Conservation (phyloP, 2,113 vertebrate genomes). For the Neotoma lepida region DNA sequence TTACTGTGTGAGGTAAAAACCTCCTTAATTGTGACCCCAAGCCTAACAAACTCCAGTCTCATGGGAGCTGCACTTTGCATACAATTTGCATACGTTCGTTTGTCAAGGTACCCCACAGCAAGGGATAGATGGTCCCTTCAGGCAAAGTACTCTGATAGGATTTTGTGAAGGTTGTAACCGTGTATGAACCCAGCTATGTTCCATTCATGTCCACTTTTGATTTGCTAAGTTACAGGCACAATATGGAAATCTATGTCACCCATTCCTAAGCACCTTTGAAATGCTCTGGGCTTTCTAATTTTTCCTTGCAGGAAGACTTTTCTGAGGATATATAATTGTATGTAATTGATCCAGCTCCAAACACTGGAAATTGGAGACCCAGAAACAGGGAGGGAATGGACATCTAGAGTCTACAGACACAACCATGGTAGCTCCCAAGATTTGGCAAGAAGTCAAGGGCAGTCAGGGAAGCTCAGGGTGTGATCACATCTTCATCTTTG, state of each 20-base stretch:
- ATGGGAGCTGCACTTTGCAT: not conserved
- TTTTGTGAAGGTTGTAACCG: not conserved
- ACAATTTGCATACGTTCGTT: not conserved
- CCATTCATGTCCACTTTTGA: rapidly evolving
- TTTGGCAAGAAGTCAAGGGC: not conserved
- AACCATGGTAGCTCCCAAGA: not conserved
- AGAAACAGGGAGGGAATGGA: no score
- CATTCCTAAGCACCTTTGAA: constrained; percentile 10
- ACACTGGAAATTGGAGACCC: not conserved
- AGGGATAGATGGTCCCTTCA: not conserved
- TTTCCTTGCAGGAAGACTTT: not conserved
- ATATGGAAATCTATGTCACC: not conserved
- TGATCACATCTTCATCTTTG: not conserved
- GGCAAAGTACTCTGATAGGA: not conserved
- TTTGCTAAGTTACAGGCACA: not conserved
- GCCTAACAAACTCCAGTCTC: not conserved
- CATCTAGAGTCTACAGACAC: not conserved
- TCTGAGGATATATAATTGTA: not conserved
- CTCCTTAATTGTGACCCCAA: not conserved
- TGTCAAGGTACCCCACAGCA: not conserved
- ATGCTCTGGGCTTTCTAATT: not conserved
- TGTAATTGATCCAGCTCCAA: not conserved
- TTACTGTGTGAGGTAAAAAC: not conserved
- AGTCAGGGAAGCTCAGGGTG: not conserved
- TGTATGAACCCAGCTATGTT: not conserved